Evolutionary conservation across 35 echinoderm and acorn worm genomes (phyloP), one percentile per base, ranked within the genome.

Genomic region (Holothuria glaberrima): DNA sequence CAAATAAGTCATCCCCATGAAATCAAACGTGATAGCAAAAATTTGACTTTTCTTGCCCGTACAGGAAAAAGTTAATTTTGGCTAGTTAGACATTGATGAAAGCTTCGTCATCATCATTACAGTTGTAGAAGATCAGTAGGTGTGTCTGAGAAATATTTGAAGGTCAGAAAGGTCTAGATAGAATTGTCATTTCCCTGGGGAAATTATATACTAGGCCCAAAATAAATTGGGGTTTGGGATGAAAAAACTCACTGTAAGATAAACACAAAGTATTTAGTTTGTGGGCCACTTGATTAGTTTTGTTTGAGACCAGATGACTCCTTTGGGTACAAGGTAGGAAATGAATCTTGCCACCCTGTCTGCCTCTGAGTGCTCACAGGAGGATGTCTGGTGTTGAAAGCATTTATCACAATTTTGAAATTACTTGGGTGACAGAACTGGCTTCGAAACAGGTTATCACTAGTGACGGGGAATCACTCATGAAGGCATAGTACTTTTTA

Each of bases 211-310:
- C 50, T 27, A 78, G 74, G 29, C 41, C 50, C 50, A 17, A 52
- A 78, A 48, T 48, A 21, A 78, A 26, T 77, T 78, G 36, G 35
- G 41, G 74, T 78, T 78, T 48, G 35, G 74, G 74, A 78, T 78
- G 74, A 78, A 48, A 48, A 69, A 33, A 69, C 66, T 41, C 44
- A 24, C 27, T 27, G 20, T 9, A 78, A 48, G 20, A 33, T 28
- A 26, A 35, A 17, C 74, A 48, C 50, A 78, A 78, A 24, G 74
- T 48, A 78, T 78, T 78, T 78, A 48, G 21, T 78, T 78, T 48
- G 74, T 78, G 74, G 74, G 74, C 74, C 74, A 78, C 74, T 78
- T 78, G 74, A 78, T 78, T 78, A 48, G 74, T 78, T 78, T 78
- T 78, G 74, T 41, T 48, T 50, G 74, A 78, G 44, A 78, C 50